A percentile compares a stretch with the other conserved stretches of the same genome.
Evolutionary conservation across 2,888 invertebrate genomes (phyloP).

Genomic region (Cryptocephalus moraei): DNA sequence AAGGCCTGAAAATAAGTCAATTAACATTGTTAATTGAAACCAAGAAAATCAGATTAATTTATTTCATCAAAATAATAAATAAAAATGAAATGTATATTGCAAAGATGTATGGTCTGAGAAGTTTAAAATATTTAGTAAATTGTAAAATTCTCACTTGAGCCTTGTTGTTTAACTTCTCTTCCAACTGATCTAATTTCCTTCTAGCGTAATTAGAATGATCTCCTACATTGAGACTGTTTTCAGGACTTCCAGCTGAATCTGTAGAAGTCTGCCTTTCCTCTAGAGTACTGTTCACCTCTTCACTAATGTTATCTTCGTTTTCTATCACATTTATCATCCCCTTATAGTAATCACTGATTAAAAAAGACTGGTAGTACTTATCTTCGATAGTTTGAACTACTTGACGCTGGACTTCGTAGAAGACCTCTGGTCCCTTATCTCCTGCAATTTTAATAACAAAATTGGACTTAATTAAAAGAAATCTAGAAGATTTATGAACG

Average conservation of each 20-base stretch:
- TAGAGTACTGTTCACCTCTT: slow-evolving; percentile 33
- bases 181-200: slow-evolving; percentile 70
- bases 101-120: no score
- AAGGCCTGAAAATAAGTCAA: slow-evolving; percentile 48
- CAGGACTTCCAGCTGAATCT: slow-evolving; percentile 45
- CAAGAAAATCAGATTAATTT: neutral
- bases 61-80: neutral
- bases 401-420: slow-evolving; percentile 75
- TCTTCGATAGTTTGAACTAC: slow-evolving; percentile 73
- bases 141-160: slow-evolving; percentile 43
- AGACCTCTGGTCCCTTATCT: slow-evolving; percentile 78
- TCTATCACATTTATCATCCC: slow-evolving; percentile 58
- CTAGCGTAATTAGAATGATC: slow-evolving; percentile 77
- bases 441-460: slow-evolving; percentile 38
- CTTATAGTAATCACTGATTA: slow-evolving; percentile 77
- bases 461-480: neutral
- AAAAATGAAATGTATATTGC: neutral
- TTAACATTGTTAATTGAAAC: neutral
- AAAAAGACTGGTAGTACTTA: slow-evolving; percentile 80
- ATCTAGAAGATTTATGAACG: neutral
- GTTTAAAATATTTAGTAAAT: no score
- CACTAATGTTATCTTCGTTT: slow-evolving; percentile 42
- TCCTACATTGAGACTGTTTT: slow-evolving; percentile 51
- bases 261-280: slow-evolving; percentile 48
- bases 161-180: slow-evolving; percentile 78